These are phyloP conservation scores for Penaeus vannamei DNA, from an alignment of 1,140 invertebrate species.

Conservation along the genomic window DNA sequence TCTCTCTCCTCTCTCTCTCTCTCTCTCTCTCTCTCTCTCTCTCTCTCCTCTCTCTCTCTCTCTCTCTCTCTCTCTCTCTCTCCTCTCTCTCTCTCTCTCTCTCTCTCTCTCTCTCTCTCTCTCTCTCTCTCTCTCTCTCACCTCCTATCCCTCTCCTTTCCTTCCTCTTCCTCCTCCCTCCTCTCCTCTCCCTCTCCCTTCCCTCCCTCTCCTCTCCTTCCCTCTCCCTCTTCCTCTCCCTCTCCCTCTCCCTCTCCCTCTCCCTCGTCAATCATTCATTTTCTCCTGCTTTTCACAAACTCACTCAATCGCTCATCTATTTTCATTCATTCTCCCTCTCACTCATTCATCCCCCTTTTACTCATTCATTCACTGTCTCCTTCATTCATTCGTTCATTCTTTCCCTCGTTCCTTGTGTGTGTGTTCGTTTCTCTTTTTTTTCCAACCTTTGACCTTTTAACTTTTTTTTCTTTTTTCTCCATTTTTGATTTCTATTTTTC, in stretches of 20 bases:
- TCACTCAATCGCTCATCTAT: not conserved
- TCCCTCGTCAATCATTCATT: too few species aligned
- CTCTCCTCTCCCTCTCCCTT: constrained; percentile 10
- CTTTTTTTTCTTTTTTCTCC: too few species aligned
- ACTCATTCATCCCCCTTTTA: not conserved
- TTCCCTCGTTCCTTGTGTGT: not conserved
- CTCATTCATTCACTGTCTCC: not conserved
- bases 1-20: not conserved
- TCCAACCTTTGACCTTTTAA: too few species aligned
- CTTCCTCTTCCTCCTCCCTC: not conserved
- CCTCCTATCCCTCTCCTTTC: not conserved
- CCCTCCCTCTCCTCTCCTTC: constrained; percentile 18
- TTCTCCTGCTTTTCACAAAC: not conserved
- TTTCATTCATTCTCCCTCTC: not conserved
- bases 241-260: constrained; percentile 27
- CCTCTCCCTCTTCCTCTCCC: constrained; percentile 23
- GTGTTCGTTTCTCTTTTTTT: too few species aligned
- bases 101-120: not conserved
- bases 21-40: constrained; percentile 11
- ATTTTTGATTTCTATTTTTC: too few species aligned
- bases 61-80: not conserved
- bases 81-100: not conserved
- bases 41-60: constrained; percentile 1
- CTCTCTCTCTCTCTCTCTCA: not conserved
- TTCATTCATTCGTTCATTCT: not conserved